A percentile compares a stretch with the other conserved stretches of the same genome.
Conservation (phyloP, 92 coral and sea anemone species). For the Palythoa grandiflora region DNA sequence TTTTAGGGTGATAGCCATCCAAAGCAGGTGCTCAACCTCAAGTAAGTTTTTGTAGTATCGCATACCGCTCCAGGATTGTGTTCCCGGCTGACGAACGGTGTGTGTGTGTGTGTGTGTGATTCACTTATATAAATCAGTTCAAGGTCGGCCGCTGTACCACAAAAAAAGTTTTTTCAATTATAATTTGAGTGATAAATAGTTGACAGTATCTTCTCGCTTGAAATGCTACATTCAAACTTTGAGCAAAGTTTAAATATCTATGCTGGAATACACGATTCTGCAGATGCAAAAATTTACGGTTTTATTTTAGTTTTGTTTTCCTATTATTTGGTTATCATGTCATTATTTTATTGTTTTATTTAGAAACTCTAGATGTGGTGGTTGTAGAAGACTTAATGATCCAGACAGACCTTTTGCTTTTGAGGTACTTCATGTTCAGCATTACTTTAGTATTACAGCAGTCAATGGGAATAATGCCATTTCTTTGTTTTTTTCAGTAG, state of each 20-base stretch:
- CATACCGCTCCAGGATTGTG: too few species aligned
- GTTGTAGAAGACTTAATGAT: conserved; percentile 78
- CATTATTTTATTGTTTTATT: conserved; percentile 4
- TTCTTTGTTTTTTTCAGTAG: not conserved
- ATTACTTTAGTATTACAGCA: not conserved
- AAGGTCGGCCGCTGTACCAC: too few species aligned
- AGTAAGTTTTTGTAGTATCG: not conserved
- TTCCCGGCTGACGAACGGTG: too few species aligned
- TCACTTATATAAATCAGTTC: too few species aligned
- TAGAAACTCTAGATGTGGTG: conserved; percentile 81
- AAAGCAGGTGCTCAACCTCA: not conserved
- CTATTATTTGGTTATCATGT: not conserved
- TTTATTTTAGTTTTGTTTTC: not conserved
- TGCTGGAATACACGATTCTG: too few species aligned
- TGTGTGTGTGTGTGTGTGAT: too few species aligned
- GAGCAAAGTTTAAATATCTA: too few species aligned
- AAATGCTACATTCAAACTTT: too few species aligned
- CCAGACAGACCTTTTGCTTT: conserved; percentile 74
- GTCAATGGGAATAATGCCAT: not conserved
- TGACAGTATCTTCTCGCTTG: too few species aligned
- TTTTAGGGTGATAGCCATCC: conserved; percentile 21
- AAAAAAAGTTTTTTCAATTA: not conserved
- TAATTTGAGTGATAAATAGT: too few species aligned
- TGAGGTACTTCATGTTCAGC: conserved; percentile 65
- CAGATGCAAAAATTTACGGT: not conserved